Conservation (phyloP, 2,797 vertebrate species). For the Champsocephalus gunnari region DNA sequence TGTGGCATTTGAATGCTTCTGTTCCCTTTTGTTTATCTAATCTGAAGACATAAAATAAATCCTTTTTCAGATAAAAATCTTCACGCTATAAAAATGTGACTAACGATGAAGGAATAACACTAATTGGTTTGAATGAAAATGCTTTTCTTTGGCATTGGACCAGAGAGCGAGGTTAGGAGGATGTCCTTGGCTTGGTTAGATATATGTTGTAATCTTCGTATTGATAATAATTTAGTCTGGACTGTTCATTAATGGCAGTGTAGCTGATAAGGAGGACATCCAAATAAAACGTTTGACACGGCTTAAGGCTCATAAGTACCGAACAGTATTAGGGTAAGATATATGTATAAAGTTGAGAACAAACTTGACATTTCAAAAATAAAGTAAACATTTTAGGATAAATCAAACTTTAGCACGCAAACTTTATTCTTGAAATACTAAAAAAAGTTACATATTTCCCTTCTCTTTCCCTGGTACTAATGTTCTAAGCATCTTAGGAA, state of each 20-base stretch:
- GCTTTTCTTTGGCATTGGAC: conserved; percentile 34
- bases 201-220: conserved; percentile 28
- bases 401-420: no score
- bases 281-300: conserved; percentile 11
- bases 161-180: conserved; percentile 12
- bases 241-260: conserved; percentile 20
- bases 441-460: no score
- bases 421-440: no score
- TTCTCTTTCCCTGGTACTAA: no score
- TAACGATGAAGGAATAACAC: conserved; percentile 34
- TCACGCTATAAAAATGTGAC: conserved; percentile 31
- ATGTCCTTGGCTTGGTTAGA: conserved; percentile 46
- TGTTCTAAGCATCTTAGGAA: no score
- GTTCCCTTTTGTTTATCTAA: conserved; percentile 30
- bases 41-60: conserved; percentile 6
- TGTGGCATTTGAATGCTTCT: not conserved
- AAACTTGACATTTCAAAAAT: no score
- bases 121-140: conserved; percentile 35
- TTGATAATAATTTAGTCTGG: conserved; percentile 23
- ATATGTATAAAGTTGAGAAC: no score
- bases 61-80: conserved; percentile 25
- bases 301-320: not conserved
- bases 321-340: no score
- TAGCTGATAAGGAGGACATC: conserved; percentile 29
- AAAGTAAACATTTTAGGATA: no score